Evolutionary conservation across 2,113 vertebrate species (phyloP).

Genomic region (Pedetes capensis): DNA sequence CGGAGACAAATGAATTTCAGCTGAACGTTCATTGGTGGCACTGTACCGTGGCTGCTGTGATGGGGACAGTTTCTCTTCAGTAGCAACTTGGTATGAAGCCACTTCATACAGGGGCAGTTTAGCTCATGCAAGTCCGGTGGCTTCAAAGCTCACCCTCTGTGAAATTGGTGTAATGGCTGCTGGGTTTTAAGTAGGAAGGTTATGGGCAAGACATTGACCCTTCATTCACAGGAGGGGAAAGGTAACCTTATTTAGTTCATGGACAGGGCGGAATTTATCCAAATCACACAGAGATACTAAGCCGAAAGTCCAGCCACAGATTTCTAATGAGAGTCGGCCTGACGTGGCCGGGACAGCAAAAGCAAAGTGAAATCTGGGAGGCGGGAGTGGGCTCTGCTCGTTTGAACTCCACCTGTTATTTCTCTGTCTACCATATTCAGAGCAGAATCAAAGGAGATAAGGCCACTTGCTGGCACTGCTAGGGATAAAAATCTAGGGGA

Average conservation of each 20-base stretch:
- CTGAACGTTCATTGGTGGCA: background rate
- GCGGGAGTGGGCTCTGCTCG: background rate
- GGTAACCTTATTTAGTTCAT: background rate
- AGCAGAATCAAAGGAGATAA: background rate
- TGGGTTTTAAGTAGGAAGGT: background rate
- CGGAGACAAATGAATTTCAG: background rate
- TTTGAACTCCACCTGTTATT: background rate
- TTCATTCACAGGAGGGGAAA: background rate
- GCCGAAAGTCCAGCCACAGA: background rate
- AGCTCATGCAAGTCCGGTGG: accelerated
- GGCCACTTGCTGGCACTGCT: background rate
- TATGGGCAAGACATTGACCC: background rate
- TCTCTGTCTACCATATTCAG: background rate
- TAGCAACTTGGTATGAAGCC: background rate
- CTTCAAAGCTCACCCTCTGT: background rate
- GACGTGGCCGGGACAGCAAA: background rate
- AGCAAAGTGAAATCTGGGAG: background rate
- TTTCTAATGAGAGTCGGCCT: conserved; percentile 26
- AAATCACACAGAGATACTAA: background rate
- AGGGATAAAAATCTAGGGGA: background rate
- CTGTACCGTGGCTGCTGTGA: background rate
- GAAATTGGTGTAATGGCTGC: background rate
- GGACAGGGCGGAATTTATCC: conserved; percentile 4
- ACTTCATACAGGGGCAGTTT: background rate
- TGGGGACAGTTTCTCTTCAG: background rate